Evolutionary conservation across 1,140 invertebrate species (phyloP).

Genomic region (Amyelois transitella): DNA sequence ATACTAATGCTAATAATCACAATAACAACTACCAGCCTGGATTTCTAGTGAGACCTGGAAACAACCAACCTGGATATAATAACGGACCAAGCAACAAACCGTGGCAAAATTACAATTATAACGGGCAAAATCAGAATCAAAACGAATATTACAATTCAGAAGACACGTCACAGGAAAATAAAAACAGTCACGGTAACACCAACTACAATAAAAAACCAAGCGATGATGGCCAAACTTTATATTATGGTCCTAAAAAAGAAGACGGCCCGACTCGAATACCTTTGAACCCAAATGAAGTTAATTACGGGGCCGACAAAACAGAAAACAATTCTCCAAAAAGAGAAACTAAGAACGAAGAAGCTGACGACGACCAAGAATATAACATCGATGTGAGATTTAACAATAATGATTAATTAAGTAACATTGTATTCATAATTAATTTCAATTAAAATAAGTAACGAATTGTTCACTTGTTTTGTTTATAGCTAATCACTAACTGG

Average conservation of each 20-base stretch:
- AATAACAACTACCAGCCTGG: not conserved
- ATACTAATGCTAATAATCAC: not conserved
- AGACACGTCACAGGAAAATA: slow-evolving; percentile 4
- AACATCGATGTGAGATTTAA: slow-evolving; percentile 36
- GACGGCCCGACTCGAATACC: slow-evolving; percentile 30
- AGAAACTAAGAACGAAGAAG: slow-evolving; percentile 30
- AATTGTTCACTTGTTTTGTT: not conserved
- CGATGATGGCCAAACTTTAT: slow-evolving; percentile 2
- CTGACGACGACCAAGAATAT: slow-evolving; percentile 29
- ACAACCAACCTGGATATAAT: not conserved
- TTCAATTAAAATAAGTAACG: not conserved
- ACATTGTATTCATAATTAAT: not conserved
- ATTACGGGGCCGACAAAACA: slow-evolving; percentile 23
- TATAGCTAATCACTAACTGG: not conserved
- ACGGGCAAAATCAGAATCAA: slow-evolving; percentile 6
- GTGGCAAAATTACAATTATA: not conserved
- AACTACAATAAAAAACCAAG: slow-evolving; percentile 1
- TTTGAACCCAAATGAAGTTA: slow-evolving; percentile 26
- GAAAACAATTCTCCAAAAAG: slow-evolving; percentile 36
- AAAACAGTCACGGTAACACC: not conserved
- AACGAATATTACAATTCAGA: slow-evolving; percentile 6
- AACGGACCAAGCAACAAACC: too few species aligned
- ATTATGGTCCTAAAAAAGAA: slow-evolving; percentile 12
- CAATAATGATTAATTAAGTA: not conserved
- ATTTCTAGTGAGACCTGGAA: too few species aligned